Evolutionary conservation across 2,797 vertebrate species (phyloP).

Genomic region (Syncerus caffer): DNA sequence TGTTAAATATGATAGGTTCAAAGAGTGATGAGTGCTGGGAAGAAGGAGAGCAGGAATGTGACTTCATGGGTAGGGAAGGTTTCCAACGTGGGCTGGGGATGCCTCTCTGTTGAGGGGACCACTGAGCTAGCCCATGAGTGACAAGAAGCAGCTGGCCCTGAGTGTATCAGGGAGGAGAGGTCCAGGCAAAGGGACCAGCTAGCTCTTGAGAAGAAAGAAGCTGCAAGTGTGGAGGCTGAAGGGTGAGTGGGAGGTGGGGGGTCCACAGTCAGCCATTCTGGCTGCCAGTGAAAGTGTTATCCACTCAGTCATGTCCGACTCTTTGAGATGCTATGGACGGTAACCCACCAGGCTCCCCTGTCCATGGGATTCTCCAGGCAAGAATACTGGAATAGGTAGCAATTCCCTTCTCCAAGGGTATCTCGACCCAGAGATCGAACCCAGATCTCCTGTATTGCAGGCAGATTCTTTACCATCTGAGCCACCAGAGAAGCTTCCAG

Average conservation of each 20-base stretch:
- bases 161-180: not conserved
- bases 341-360: not conserved
- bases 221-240: not conserved
- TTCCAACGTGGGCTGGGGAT: not conserved
- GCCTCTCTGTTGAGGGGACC: not conserved
- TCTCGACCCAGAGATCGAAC: not conserved
- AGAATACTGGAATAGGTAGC: not conserved
- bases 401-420: not conserved
- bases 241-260: not conserved
- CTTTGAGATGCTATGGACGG: not conserved
- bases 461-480: not conserved
- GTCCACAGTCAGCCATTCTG: rapidly evolving
- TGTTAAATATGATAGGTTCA: not conserved
- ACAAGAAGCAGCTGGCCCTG: not conserved
- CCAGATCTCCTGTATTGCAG: not conserved
- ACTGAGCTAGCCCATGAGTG: not conserved
- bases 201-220: not conserved
- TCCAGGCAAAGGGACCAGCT: not conserved
- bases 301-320: not conserved
- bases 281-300: not conserved
- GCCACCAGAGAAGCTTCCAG: not conserved
- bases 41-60: not conserved
- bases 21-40: not conserved
- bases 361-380: not conserved
- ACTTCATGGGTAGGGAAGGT: not conserved